Conservation (phyloP, 2,888 invertebrate genomes). For the Matsumyia berberina region DNA sequence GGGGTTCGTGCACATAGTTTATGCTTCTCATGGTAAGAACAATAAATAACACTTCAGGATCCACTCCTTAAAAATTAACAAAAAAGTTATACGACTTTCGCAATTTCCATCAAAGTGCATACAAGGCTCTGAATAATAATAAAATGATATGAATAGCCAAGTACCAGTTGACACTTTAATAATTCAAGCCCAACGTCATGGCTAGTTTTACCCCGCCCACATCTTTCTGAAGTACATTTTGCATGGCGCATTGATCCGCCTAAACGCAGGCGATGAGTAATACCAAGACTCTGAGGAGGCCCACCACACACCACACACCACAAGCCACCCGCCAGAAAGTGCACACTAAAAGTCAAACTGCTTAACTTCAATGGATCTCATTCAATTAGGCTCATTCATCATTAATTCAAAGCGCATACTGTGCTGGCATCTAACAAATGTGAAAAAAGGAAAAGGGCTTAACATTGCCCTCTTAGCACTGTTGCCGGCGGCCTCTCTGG, state of each 20-base stretch:
- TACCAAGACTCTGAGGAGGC: constrained; percentile 1
- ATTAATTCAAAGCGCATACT: constrained; percentile 62
- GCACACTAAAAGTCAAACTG: constrained; percentile 58
- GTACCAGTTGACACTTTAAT: constrained; percentile 25
- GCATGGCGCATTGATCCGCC: constrained; percentile 7
- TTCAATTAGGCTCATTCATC: constrained; percentile 72
- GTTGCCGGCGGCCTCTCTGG: neutral
- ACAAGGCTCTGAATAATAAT: constrained; percentile 21
- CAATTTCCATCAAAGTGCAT: too few species aligned
- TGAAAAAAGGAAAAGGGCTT: constrained; percentile 50
- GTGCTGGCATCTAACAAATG: constrained; percentile 48
- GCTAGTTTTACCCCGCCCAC: constrained; percentile 7
- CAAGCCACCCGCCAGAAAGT: constrained; percentile 20
- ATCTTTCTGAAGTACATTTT: neutral
- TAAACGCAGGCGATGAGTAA: constrained; percentile 23
- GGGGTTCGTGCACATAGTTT: too few species aligned
- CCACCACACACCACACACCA: constrained; percentile 15
- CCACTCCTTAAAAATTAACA: too few species aligned
- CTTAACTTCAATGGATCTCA: constrained; percentile 66
- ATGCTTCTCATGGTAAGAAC: too few species aligned
- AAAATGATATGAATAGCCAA: constrained; percentile 19
- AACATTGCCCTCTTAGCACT: constrained; percentile 38
- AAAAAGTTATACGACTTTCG: too few species aligned
- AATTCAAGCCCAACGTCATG: constrained; percentile 20
- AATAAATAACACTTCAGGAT: too few species aligned